Conservation (phyloP, 2,888 invertebrate species). For the Corythucha ciliata region DNA sequence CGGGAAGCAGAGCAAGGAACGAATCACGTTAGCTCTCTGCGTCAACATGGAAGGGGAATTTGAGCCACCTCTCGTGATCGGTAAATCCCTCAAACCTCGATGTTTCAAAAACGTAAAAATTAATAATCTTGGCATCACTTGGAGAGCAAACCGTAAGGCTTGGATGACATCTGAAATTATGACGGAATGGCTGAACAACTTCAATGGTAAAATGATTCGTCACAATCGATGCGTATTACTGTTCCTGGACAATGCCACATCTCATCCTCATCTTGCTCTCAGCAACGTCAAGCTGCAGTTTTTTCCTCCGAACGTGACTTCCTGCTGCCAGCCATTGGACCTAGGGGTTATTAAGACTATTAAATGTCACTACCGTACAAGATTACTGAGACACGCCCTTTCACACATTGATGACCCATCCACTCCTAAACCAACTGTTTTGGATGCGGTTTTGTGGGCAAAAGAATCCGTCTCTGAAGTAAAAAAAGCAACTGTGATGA, state of each 20-base stretch:
- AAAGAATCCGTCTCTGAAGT: too few relatives aligned
- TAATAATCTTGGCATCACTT: slow-evolving; percentile 26
- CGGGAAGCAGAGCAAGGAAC: slow-evolving; percentile 35
- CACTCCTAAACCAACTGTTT: too few relatives aligned
- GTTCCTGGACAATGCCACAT: slow-evolving; percentile 26
- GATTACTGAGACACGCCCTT: too few relatives aligned
- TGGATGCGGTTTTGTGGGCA: too few relatives aligned
- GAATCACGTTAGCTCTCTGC: slow-evolving; percentile 34
- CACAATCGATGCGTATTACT: slow-evolving; percentile 22
- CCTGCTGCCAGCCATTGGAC: too few relatives aligned
- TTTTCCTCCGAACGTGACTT: too few relatives aligned
- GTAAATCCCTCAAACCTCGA: slow-evolving; percentile 30
- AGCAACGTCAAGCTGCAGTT: too few relatives aligned
- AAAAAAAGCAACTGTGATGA: too few relatives aligned
- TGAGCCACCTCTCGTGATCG: slow-evolving; percentile 27
- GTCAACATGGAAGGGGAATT: slow-evolving; percentile 33
- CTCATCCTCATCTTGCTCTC: slow-evolving; percentile 16
- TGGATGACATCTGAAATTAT: slow-evolving; percentile 31
- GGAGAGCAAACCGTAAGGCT: slow-evolving; percentile 30
- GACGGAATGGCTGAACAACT: slow-evolving; percentile 16
- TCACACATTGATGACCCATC: too few relatives aligned
- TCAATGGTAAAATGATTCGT: slow-evolving; percentile 16
- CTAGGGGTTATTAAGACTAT: too few relatives aligned
- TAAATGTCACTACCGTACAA: too few relatives aligned
- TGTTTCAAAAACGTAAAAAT: slow-evolving; percentile 13